phyloP scores from a whole-genome alignment of 1,140 invertebrate genomes.

The Vollenhovia emeryi region DNA sequence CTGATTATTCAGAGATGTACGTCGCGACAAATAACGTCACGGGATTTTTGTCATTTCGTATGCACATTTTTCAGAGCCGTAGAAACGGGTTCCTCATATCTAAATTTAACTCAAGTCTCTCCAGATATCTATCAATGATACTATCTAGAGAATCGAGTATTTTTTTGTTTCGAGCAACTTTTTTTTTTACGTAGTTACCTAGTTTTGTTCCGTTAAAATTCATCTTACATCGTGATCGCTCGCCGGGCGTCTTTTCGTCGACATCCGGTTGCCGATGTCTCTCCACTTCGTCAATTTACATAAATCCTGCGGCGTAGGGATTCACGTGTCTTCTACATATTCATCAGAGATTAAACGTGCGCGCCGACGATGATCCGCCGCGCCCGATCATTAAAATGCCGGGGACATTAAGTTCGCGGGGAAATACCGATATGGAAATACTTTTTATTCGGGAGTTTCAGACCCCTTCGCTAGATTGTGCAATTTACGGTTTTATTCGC shows the following conservation, averaged over 20 bases:
- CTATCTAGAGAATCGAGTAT: not conserved
- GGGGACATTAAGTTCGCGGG: not conserved
- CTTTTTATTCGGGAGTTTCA: not conserved
- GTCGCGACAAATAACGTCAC: not conserved
- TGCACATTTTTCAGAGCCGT: not conserved
- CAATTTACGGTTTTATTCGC: not conserved
- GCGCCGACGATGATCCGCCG: not conserved
- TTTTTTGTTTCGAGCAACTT: not conserved
- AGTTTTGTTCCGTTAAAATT: conserved; percentile 41
- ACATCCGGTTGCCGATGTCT: not conserved
- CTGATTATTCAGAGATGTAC: not conserved
- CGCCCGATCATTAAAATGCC: conserved; percentile 15
- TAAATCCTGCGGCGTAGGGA: not conserved
- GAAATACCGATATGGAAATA: conserved; percentile 22
- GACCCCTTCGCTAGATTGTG: not conserved
- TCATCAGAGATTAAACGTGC: conserved; percentile 17
- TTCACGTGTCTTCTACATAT: conserved; percentile 11
- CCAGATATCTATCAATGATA: not conserved
- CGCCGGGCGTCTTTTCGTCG: not conserved
- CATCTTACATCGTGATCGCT: not conserved
- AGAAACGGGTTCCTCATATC: not conserved
- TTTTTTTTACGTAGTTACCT: not conserved
- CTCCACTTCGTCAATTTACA: conserved; percentile 13
- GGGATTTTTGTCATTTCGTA: not conserved
- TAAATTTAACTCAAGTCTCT: not conserved